phyloP scores from a whole-genome alignment of 2,113 vertebrate species.

The Cyprinodon tularosa region DNA sequence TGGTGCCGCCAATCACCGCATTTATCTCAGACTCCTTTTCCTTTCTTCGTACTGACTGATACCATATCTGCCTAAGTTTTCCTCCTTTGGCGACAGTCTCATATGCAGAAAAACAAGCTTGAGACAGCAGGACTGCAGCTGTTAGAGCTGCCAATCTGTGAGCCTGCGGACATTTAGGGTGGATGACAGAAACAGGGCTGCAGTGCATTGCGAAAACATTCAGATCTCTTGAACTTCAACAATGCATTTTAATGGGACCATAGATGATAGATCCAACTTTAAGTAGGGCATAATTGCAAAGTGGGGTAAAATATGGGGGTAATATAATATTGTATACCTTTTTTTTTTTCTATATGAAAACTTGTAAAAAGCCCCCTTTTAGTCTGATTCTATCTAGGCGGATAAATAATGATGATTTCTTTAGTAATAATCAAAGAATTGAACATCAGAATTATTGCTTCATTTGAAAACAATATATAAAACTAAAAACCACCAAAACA shows the following conservation, averaged over 20 bases:
- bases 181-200: conserved; percentile 1
- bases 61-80: conserved; percentile 19
- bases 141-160: conserved; percentile 15
- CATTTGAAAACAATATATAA: neutral
- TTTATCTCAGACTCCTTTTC: neutral
- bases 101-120: neutral
- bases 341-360: too few relatives aligned
- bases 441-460: neutral
- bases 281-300: neutral
- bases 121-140: conserved; percentile 13
- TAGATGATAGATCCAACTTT: neutral
- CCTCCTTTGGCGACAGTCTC: neutral
- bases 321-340: too few relatives aligned
- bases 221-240: neutral
- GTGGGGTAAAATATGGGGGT: neutral
- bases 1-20: neutral
- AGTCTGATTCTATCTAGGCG: too few relatives aligned
- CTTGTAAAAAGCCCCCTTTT: too few relatives aligned
- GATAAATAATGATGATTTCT: neutral
- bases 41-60: conserved; percentile 9
- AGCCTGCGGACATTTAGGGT: neutral
- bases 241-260: neutral
- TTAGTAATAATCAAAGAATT: neutral
- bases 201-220: neutral
- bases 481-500: neutral